A percentile compares a stretch with the other conserved stretches of the same genome.
Evolutionary conservation across 2,888 invertebrate genomes (phyloP).

Genomic region (Cantharis rufa): DNA sequence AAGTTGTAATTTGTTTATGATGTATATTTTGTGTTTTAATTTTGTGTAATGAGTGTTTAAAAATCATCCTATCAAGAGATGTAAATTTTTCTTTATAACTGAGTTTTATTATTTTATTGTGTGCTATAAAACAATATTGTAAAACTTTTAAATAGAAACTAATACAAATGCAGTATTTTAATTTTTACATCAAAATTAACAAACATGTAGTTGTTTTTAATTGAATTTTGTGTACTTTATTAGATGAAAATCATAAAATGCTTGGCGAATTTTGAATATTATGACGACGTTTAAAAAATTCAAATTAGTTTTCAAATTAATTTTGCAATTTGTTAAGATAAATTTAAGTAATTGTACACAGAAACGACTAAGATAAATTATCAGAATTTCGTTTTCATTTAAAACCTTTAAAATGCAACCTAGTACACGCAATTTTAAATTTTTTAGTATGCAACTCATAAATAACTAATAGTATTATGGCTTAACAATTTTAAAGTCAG

Average conservation of each 20-base stretch:
- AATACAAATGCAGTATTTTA: no score
- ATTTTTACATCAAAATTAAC: no score
- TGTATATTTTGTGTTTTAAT: no score
- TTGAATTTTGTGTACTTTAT: not conserved
- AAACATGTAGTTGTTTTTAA: not conserved
- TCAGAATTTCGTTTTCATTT: not conserved
- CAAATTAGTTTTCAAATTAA: not conserved
- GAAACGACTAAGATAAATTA: not conserved
- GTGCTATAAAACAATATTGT: no score
- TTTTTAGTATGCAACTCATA: not conserved
- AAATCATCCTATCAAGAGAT: no score
- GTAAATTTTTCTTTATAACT: no score
- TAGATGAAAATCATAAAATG: not conserved
- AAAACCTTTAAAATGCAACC: not conserved
- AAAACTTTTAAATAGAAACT: no score
- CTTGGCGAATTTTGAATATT: not conserved
- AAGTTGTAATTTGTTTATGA: no score
- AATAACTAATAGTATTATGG: not conserved
- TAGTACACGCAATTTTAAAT: not conserved
- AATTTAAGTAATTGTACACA: not conserved
- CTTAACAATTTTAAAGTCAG: not conserved
- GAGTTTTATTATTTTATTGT: no score
- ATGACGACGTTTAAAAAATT: not conserved
- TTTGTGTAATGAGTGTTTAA: no score
- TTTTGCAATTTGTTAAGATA: not conserved